These are phyloP conservation scores for Lysiphlebus fabarum DNA, from an alignment of 1,140 invertebrate genomes.

Conservation along the genomic window DNA sequence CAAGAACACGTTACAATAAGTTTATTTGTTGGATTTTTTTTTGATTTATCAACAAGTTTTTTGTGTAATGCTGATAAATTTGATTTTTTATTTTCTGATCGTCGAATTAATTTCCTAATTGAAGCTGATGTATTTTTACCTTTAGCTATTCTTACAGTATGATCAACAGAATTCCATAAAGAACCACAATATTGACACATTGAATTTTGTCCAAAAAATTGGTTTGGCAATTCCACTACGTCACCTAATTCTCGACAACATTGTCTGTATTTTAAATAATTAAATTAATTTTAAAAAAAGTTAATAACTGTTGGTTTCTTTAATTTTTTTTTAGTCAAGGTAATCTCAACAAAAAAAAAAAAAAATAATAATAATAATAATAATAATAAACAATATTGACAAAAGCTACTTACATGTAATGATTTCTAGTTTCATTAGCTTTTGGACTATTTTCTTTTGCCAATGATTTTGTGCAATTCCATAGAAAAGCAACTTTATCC, in stretches of 20 bases:
- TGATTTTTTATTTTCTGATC: slow-evolving; percentile 16
- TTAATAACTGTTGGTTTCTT: slow-evolving; percentile 3
- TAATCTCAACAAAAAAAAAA: background rate
- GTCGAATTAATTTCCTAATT: slow-evolving; percentile 29
- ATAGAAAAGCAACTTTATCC: slow-evolving; percentile 37
- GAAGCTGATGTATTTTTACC: slow-evolving; percentile 34
- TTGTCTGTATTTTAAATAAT: slow-evolving; percentile 29
- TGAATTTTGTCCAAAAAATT: slow-evolving; percentile 36
- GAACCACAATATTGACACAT: slow-evolving; percentile 47
- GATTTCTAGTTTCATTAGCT: slow-evolving; percentile 27
- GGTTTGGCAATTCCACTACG: slow-evolving; percentile 31
- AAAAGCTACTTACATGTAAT: slow-evolving; percentile 37
- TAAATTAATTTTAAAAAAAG: slow-evolving; percentile 20
- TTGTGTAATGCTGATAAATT: slow-evolving; percentile 32
- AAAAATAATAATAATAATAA: slow-evolving; percentile 15
- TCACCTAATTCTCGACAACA: slow-evolving; percentile 29
- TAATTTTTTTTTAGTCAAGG: too few relatives aligned
- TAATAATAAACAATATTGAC: slow-evolving; percentile 9
- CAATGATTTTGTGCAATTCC: slow-evolving; percentile 38
- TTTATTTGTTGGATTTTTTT: slow-evolving; percentile 39
- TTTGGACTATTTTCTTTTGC: slow-evolving; percentile 26
- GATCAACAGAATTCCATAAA: slow-evolving; percentile 37
- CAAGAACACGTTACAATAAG: slow-evolving; percentile 40
- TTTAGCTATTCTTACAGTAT: slow-evolving; percentile 33
- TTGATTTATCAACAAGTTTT: slow-evolving; percentile 35